Evolutionary conservation across 2,888 invertebrate genomes (phyloP), one percentile per base, ranked within the genome.

Genomic region (Drosophila borealis): DNA sequence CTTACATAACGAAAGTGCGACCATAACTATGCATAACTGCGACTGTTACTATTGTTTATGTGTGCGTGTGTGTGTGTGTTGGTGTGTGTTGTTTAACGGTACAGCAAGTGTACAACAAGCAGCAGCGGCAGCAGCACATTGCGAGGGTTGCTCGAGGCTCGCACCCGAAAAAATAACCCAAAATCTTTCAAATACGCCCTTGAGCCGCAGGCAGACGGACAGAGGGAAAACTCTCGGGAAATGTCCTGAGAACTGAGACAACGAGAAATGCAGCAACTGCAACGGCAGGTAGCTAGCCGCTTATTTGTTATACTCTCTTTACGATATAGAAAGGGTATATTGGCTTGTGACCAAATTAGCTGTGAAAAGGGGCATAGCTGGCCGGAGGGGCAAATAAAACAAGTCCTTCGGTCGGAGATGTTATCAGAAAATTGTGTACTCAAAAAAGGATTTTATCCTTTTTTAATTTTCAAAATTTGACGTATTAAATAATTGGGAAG

Each of bases 1-100:
- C 60, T 66, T 66, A 60, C 49, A 54, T 76, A 71, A 74, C 34
- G 53, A 49, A 65, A 50, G 62, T 50, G 49, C 37, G 50, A 42
- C 42, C 37, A 36, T 70, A 39, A 62, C 42, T 51, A 42, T 37
- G 67, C 46, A 37, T 74, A 55, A 65, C 73, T 48, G 50, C 44
- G 49, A 49, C 45, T 61, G 39, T 48, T 33, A 36, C 49, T 17
- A 49, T 34, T 14, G 62, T 39, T 29, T 29, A 29, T 29, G 29
- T 2, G 17, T 37, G 34, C 34, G n/a, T 44, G 25, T 41, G 33
- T 11, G 33, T n/a, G 33, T 36, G 11, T 21, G 25, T n/a, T n/a
- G n/a, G n/a, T 25, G 19, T 29, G 36, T 41, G 53, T 41, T 19
- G 11, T 37, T 49, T 49, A 67, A 29, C 49, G 48, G 63, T 60